Evolutionary conservation across 2,797 vertebrate species (phyloP).

Genomic region (Lagocephalus sceleratus): DNA sequence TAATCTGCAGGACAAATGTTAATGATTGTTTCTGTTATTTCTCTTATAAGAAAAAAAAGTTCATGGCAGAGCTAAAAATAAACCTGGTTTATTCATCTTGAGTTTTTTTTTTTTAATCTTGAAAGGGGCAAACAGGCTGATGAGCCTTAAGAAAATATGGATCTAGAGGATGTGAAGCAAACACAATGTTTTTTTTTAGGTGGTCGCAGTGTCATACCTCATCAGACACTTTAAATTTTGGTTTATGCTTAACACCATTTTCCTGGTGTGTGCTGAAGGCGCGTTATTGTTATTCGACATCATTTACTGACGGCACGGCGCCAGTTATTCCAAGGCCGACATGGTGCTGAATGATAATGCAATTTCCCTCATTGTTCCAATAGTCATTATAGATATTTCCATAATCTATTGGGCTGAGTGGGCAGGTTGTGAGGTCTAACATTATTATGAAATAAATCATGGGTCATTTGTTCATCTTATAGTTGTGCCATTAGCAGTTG

Average conservation of each 20-base stretch:
- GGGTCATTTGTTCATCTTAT: conserved; percentile 62
- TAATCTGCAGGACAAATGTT: conserved; percentile 22
- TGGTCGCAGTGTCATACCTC: not conserved
- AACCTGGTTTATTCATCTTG: conserved; percentile 38
- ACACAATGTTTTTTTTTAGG: too few species aligned
- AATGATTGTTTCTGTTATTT: conserved; percentile 22
- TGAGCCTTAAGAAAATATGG: conserved; percentile 5
- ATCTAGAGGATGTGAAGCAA: not conserved
- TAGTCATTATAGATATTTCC: conserved; percentile 66
- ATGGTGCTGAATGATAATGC: conserved; percentile 57
- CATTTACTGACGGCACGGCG: conserved; percentile 28
- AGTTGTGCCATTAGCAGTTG: conserved; percentile 61
- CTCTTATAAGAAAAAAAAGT: conserved; percentile 20
- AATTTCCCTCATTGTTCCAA: conserved; percentile 68
- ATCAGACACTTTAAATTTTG: not conserved
- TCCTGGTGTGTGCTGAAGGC: conserved; percentile 35
- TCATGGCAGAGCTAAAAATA: conserved; percentile 48
- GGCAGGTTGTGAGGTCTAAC: conserved; percentile 57
- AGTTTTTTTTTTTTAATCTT: too few species aligned
- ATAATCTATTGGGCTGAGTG: conserved; percentile 65
- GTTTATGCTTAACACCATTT: conserved; percentile 37
- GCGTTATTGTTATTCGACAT: conserved; percentile 42
- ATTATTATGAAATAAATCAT: conserved; percentile 65
- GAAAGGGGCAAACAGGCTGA: not conserved
- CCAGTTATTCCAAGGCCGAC: conserved; percentile 41